Base-by-base conservation (phyloP, 2,113 vertebrate species). In the Rhinolophus ferrumequinum region DNA sequence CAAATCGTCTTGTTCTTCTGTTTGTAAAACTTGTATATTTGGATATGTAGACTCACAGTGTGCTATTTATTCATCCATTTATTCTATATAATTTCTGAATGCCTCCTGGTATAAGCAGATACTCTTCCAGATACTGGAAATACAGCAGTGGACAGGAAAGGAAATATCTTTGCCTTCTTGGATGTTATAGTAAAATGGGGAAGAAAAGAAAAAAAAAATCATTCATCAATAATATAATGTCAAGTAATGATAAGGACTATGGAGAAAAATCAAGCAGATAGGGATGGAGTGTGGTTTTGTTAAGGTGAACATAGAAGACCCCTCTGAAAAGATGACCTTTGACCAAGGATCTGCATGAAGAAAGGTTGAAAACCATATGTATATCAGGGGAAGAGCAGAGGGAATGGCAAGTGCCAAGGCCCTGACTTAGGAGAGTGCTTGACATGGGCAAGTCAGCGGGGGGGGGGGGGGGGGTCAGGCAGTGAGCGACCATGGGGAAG, bases 1-100 rank as follows among this genome's bases (percentile, higher is more conserved):
- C 72, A 94, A 33, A 70, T 88, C 56, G 12, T 70, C 38, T 81
- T 84, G 60, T 33, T 77, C 26, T 88, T 86, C 89, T 92, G 54
- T 79, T 93, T 90, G 58, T 28, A 93, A 87, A 88, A 85, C 19
- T 9, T 58, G 24, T 64, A 41, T 76, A 52, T 8, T 84, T 88
- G 24, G 19, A 50, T 84, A 75, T 60, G 15, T n/a, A 4, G 22
- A 76, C 41, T 77, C 22, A 58, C 0, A 47, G 33, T 64, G 26
- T 88, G 70, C 1, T 79, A 15, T 38, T 60, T 77, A 87, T 33
- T 75, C n/a, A 73, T 87, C 21, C 8, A 69, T 69, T 38, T 81
- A 82, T 58, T 86, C 22, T 38, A 7, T 35, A 0, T 30, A 11
- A 58, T 66, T 79, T 6, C 21, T 92, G 12, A 67, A 66, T 73